Evolutionary conservation across 2,888 invertebrate genomes (phyloP).

Genomic region (Napeogenes sylphis): DNA sequence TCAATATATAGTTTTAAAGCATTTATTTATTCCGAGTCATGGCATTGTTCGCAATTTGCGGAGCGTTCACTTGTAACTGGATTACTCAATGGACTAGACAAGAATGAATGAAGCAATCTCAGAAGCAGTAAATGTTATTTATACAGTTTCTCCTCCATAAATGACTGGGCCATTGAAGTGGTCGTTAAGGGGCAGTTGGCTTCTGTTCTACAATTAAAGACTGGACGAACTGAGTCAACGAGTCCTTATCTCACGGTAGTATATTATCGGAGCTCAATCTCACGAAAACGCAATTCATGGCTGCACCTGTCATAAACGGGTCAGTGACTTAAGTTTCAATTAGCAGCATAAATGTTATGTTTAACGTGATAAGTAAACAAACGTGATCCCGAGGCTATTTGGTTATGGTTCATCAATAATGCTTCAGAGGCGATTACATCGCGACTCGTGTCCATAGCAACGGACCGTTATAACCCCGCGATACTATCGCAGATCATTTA

Average conservation of each 20-base stretch:
- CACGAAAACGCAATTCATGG: constrained; percentile 70
- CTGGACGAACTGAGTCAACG: constrained; percentile 45
- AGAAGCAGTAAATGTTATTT: constrained; percentile 62
- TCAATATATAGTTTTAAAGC: constrained; percentile 46
- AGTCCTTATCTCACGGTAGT: constrained; percentile 63
- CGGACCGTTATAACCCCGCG: constrained; percentile 73
- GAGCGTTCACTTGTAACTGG: constrained; percentile 44
- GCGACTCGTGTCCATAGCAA: constrained; percentile 72
- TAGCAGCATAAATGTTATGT: constrained; percentile 56
- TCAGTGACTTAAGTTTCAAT: constrained; percentile 64
- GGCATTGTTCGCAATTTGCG: constrained; percentile 58
- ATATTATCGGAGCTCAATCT: constrained; percentile 66
- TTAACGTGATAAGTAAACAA: constrained; percentile 72
- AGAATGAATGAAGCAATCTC: constrained; percentile 73
- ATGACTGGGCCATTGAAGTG: constrained; percentile 49
- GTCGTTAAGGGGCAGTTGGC: constrained; percentile 60
- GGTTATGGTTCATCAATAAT: constrained; percentile 75
- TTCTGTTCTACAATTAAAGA: constrained; percentile 73
- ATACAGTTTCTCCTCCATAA: constrained; percentile 67
- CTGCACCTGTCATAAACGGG: constrained; percentile 73
- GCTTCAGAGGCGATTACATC: constrained; percentile 71
- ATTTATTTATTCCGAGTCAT: constrained; percentile 51
- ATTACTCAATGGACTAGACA: constrained; percentile 61
- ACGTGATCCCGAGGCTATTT: constrained; percentile 73
- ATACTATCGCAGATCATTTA: constrained; percentile 76